Base-by-base conservation (phyloP, 2,113 vertebrate species). In the Megaceryle torquata region DNA sequence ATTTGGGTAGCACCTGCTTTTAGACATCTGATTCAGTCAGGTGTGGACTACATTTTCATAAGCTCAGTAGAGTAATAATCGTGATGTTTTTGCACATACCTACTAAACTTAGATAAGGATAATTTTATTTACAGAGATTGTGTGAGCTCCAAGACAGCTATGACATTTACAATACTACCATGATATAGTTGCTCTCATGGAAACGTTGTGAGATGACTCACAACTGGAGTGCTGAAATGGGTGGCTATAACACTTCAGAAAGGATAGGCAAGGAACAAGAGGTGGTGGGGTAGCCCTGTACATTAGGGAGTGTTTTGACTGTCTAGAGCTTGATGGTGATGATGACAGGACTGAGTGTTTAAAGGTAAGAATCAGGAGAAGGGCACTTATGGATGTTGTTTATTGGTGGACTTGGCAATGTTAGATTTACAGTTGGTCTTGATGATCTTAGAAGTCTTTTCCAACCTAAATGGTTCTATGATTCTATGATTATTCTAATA, bases 251-350 rank as follows among this genome's bases (percentile, higher is more conserved):
- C 14, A 10, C 26, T 39, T 77, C 8, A 50, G 54, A 81, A 59
- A 13, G 3, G 10, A 33, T 35, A 77, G 37, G 4, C 15, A 41
- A 56, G 12, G 28, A 69, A 60, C 10, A 39, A 88, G 20, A 81
- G 6, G 5, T 1, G 1, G 3, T 64, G 37, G 19, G 8, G 13
- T 53, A 33, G 15, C 21, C 20, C 6, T 72, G 5, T 63, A 31
- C 19, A 24, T 59, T 13, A 26, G 4, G 19, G 28, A 56, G 28
- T 12, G 1, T 74, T 75, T 51, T 1, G 1, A n/a, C 9, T 41
- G 19, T 28, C 41, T 65, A 44, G 79, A 88, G 3, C 5, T 60
- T 80, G 11, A 15, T 37, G 44, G 46, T 28, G 29, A 9, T 64
- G 35, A 44, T 17, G 9, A 43, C 4, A 88, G 37, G 16, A 8